phyloP scores from a whole-genome alignment of 2,888 invertebrate genomes.

The Elaeidobius kamerunicus region DNA sequence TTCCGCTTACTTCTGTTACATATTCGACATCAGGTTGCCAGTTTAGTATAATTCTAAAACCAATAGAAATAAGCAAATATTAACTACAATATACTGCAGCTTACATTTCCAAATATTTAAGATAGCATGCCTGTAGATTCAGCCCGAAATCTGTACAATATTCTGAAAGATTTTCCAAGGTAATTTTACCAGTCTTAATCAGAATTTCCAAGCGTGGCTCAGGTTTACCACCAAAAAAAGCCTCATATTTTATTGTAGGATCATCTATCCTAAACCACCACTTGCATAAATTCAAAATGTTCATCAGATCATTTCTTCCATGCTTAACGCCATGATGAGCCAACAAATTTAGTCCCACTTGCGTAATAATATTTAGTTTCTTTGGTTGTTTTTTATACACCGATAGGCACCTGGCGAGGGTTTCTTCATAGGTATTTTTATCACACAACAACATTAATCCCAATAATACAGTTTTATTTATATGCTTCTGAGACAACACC shows the following conservation, averaged over 20 bases:
- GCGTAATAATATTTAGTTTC: slow-evolving; percentile 38
- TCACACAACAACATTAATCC: slow-evolving; percentile 40
- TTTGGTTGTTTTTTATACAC: slow-evolving; percentile 38
- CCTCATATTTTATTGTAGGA: slow-evolving; percentile 34
- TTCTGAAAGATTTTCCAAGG: slow-evolving; percentile 45
- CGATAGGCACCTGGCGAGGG: slow-evolving; percentile 34
- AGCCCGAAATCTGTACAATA: slow-evolving; percentile 51
- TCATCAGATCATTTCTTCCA: slow-evolving; percentile 26
- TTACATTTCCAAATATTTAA: slow-evolving; percentile 34
- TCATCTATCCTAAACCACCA: slow-evolving; percentile 41
- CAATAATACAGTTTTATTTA: slow-evolving; percentile 47
- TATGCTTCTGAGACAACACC: slow-evolving; percentile 42
- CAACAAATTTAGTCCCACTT: slow-evolving; percentile 34
- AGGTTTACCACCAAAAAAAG: slow-evolving; percentile 36
- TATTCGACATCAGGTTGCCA: slow-evolving; percentile 51
- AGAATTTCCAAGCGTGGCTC: slow-evolving; percentile 36
- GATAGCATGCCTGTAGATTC: slow-evolving; percentile 37
- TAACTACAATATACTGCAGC: neutral
- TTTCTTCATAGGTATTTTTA: slow-evolving; percentile 22
- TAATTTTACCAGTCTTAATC: slow-evolving; percentile 33
- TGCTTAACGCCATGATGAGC: slow-evolving; percentile 30
- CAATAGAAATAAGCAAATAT: neutral
- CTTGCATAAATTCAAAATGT: slow-evolving; percentile 34
- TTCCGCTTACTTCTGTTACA: slow-evolving; percentile 35
- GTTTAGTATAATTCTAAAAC: slow-evolving; percentile 35